Evolutionary conservation across 2,113 vertebrate genomes (phyloP), one percentile per base, ranked within the genome.

Genomic region (Stomatorhinus ivindoensis): DNA sequence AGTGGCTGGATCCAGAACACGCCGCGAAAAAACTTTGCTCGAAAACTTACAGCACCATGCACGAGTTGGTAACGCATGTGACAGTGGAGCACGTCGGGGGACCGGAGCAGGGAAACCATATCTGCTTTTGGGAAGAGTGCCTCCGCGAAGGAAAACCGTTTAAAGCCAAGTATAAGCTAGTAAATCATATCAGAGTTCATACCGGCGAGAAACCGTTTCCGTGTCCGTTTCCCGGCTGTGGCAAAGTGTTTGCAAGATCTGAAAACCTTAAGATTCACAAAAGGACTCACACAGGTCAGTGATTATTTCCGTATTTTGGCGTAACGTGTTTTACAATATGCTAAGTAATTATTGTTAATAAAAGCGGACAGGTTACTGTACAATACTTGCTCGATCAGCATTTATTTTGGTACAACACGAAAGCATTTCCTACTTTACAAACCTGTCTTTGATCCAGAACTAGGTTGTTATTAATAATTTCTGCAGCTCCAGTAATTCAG

Each of bases 211-310:
- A 99, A 91, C 98, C 98, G 91, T 99, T 99, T 87, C 98, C 98
- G 1, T 99, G 98, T 92, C 98, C 98, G 82, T 99, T 99, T 94
- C 98, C 98, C 44, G 98, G 98, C 94, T 99, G 98, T 95, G 98
- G 98, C 90, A 99, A 99, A 96, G 98, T 99, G 89, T 99, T 99
- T 93, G 98, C 98, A 90, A 96, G 98, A 94, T 99, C 98, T 92
- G 98, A 99, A 95, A 99, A 99, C 93, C 97, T 99, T 91, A 99
- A 99, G 96, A 99, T 99, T 93, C 98, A 99, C 97, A 99, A 99
- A 96, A 97, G 98, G 96, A 99, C 98, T 92, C 98, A 99, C 94
- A 99, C 98, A 97, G 98, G 98, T 99, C 94, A 97, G 98, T 98
- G 92, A 90, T 89, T 90, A 90, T 87, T 88, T 90, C 90, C 90